Evolutionary conservation across 2,888 invertebrate species (phyloP), one percentile per base, ranked within the genome.

Genomic region (Molanna angustata): DNA sequence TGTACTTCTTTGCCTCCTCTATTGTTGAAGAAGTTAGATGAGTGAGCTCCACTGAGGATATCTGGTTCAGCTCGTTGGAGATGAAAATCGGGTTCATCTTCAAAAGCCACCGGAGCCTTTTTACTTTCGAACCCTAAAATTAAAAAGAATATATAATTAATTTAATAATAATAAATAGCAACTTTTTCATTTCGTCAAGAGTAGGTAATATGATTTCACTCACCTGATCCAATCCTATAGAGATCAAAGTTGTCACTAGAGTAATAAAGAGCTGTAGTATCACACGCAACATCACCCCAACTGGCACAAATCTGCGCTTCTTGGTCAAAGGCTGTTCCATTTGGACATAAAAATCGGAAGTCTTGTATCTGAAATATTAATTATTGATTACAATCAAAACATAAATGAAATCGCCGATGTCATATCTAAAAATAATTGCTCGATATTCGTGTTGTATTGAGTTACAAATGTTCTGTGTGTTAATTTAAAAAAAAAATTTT

Each of bases 281-380:
- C 86, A 67, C 94, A 94, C 65, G 91, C 91, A 1, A 93, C 88
- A 68, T 93, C 92, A 59, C 89, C 90, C 87, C 91, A 91, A 65
- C 92, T 88, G 41, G 93, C 93, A 69, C 93, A 94, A 18, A 92
- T 93, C 73, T 92, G 90, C 52, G 90, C 90, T 68, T 92, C 91
- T 69, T 93, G 92, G 71, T 94, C 92, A 74, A 94, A 94, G 60
- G 91, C 84, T 1, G 93, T 93, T 62, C 89, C 88, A 63, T 93
- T 92, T 31, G 92, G 92, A 66, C 92, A 93, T 67, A 91, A 81
- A 76, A 93, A 93, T 65, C 90, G 83, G 79, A 85, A 90, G 74
- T 89, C 88, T 69, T 88, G 81, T 54, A 88, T 73, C 84, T 84
- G 64, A 35, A 67, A 67, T 52, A 37, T 16, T 9, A 6, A 11